Evolutionary conservation across 2,113 vertebrate genomes (phyloP).

Genomic region (Silurus meridionalis): DNA sequence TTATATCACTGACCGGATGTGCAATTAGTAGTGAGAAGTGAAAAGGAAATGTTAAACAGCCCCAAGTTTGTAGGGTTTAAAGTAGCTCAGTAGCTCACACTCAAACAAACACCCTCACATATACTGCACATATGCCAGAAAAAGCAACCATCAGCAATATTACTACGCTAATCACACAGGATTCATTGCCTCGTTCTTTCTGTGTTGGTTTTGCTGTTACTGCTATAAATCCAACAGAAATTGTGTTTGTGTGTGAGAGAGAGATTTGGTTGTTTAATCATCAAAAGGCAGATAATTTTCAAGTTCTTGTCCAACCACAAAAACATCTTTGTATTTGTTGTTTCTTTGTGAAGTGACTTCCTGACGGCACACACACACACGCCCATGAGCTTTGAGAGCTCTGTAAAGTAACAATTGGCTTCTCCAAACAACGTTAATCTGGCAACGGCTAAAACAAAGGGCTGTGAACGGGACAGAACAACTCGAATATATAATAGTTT

Average conservation of each 20-base stretch:
- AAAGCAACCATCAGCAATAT: neutral
- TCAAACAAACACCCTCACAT: neutral
- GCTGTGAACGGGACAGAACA: neutral
- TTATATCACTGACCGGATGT: slow-evolving; percentile 4
- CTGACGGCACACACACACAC: neutral
- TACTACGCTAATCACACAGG: neutral
- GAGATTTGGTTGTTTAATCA: neutral
- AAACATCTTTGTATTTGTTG: neutral
- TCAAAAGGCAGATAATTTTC: neutral
- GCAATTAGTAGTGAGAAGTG: neutral
- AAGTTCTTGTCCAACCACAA: neutral
- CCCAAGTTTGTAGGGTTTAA: neutral
- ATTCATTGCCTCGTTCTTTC: neutral
- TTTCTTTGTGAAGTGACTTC: neutral
- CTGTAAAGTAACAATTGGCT: slow-evolving; percentile 4
- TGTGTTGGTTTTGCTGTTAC: neutral
- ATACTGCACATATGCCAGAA: neutral
- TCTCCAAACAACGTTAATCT: neutral
- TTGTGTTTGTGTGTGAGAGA: too few species aligned
- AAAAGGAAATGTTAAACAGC: slow-evolving; percentile 19
- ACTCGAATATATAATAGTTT: neutral
- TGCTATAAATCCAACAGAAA: neutral
- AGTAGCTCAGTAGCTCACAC: neutral
- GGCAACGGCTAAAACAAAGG: neutral
- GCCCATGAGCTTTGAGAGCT: slow-evolving; percentile 1